phyloP scores from a whole-genome alignment of 2,888 invertebrate species.

The Plusia festucae region DNA sequence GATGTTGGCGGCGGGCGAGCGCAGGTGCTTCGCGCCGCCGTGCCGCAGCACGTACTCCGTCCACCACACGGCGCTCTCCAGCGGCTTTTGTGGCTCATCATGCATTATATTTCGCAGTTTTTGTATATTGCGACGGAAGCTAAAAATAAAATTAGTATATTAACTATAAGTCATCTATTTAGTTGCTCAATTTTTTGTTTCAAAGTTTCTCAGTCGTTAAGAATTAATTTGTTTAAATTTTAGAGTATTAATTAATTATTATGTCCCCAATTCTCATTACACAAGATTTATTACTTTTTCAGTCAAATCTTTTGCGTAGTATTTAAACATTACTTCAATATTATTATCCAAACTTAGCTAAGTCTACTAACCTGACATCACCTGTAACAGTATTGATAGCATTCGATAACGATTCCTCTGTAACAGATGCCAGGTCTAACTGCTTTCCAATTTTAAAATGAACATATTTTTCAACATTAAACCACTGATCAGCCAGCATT shows the following conservation, averaged over 20 bases:
- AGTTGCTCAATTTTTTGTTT: no score
- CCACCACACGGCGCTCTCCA: constrained; percentile 82
- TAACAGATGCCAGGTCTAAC: constrained; percentile 65
- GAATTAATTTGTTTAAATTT: no score
- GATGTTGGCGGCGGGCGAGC: constrained; percentile 70
- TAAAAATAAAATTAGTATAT: constrained; percentile 20
- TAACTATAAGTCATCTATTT: no score
- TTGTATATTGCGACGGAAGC: constrained; percentile 49
- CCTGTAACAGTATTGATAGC: constrained; percentile 61
- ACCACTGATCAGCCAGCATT: constrained; percentile 78
- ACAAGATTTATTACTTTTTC: no score
- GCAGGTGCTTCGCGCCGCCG: constrained; percentile 75
- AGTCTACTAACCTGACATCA: constrained; percentile 62
- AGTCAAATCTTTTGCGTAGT: neutral
- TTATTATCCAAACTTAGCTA: neutral
- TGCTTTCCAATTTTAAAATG: constrained; percentile 68
- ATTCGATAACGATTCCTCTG: constrained; percentile 59
- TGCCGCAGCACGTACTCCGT: constrained; percentile 82
- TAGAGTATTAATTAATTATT: no score
- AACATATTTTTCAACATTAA: constrained; percentile 70
- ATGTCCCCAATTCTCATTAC: no score
- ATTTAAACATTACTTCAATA: no score
- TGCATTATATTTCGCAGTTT: constrained; percentile 35
- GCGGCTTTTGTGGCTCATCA: constrained; percentile 56
- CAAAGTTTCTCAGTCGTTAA: no score